Percentiles rank a stretch among this genome's conserved stretches.
Evolutionary conservation across 2,113 vertebrate species (phyloP).

Genomic region (Tursiops truncatus): DNA sequence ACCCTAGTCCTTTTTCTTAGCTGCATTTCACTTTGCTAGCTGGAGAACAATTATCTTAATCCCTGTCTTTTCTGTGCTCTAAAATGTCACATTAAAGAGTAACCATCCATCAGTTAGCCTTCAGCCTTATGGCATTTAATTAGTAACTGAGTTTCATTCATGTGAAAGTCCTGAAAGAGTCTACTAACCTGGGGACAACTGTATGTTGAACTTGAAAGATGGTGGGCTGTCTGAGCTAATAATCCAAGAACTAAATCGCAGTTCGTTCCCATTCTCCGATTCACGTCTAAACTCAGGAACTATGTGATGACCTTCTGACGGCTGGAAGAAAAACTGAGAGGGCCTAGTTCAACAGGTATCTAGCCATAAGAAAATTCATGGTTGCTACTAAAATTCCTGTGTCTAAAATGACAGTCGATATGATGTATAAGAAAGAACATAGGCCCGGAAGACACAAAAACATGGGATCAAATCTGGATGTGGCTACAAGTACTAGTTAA

Average conservation of each 20-base stretch:
- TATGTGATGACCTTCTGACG: not conserved
- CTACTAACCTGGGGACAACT: conserved; percentile 39
- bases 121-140: conserved; percentile 66
- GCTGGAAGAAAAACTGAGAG: not conserved
- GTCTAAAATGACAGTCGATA: not conserved
- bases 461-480: not conserved
- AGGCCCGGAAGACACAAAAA: not conserved
- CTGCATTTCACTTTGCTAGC: conserved; percentile 47
- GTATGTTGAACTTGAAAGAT: conserved; percentile 27
- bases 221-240: not conserved
- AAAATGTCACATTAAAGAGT: conserved; percentile 64
- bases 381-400: not conserved
- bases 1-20: conserved; percentile 34
- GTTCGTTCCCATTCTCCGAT: not conserved
- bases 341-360: not conserved
- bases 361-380: not conserved
- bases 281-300: not conserved
- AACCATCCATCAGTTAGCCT: conserved; percentile 56
- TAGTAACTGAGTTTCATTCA: conserved; percentile 45
- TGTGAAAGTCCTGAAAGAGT: conserved; percentile 31
- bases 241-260: conserved; percentile 14
- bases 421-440: not conserved
- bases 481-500: not conserved
- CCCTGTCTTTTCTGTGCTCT: conserved; percentile 43
- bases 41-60: conserved; percentile 62